phyloP scores from a whole-genome alignment of 2,113 vertebrate species.

The Tylochromis polylepis region DNA sequence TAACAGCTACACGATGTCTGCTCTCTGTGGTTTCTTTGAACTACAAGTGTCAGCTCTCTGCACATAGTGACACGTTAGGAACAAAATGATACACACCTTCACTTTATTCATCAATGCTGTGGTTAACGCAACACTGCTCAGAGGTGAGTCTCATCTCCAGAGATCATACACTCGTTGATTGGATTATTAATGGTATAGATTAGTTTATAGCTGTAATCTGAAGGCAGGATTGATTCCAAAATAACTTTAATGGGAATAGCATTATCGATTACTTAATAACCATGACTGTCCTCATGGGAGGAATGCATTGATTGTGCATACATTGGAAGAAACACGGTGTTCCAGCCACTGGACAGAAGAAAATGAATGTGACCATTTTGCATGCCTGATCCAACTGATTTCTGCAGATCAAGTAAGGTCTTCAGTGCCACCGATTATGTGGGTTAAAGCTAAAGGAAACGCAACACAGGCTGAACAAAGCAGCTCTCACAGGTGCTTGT shows the following conservation, averaged over 20 bases:
- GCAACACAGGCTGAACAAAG: not conserved
- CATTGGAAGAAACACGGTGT: not conserved
- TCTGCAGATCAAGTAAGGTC: not conserved
- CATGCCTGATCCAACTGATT: not conserved
- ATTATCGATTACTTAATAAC: conserved; percentile 56
- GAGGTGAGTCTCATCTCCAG: conserved; percentile 6
- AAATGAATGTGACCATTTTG: not conserved
- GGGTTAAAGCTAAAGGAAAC: not conserved
- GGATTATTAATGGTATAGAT: conserved; percentile 43
- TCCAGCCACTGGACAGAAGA: not conserved
- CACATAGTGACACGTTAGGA: not conserved
- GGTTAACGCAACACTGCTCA: not conserved
- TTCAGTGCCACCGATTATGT: not conserved
- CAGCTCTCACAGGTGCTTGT: not conserved
- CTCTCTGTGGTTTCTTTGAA: not conserved
- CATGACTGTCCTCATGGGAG: conserved; percentile 15
- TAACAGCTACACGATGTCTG: not conserved
- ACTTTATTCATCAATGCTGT: not conserved
- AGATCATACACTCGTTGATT: conserved; percentile 34
- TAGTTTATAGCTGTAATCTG: conserved; percentile 29
- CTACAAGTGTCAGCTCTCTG: not conserved
- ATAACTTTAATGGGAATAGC: conserved; percentile 35
- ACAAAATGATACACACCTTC: not conserved
- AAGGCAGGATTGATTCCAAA: conserved; percentile 47
- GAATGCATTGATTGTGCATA: conserved; percentile 41